These are phyloP conservation scores for Achlya flavicornis DNA, from an alignment of 2,888 invertebrate species.

Conservation along the genomic window DNA sequence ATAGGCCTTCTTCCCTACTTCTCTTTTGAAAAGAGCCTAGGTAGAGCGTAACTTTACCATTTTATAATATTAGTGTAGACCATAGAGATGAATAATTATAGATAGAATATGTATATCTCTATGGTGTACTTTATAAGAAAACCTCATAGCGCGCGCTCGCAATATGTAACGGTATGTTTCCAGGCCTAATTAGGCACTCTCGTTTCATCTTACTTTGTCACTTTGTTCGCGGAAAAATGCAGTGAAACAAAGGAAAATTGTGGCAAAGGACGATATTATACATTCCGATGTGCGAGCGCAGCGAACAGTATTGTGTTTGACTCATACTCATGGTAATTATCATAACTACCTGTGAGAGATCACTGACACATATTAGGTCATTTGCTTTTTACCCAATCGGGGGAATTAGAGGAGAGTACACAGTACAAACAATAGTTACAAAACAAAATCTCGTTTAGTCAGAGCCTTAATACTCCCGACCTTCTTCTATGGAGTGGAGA, in stretches of 20 bases:
- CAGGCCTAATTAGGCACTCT: slow-evolving; percentile 65
- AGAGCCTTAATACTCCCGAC: no score
- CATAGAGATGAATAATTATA: no score
- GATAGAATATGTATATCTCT: no score
- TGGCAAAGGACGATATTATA: slow-evolving; percentile 54
- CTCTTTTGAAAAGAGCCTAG: no score
- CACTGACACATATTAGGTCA: slow-evolving; percentile 12
- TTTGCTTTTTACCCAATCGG: slow-evolving; percentile 1
- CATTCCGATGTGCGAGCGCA: slow-evolving; percentile 12
- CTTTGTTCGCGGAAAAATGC: slow-evolving; percentile 69
- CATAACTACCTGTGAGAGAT: slow-evolving; percentile 24
- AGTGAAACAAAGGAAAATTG: slow-evolving; percentile 64
- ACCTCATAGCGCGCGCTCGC: slow-evolving; percentile 13
- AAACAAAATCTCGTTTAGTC: no score
- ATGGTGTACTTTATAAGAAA: neutral
- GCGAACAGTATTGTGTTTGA: slow-evolving; percentile 11
- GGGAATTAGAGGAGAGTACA: no score
- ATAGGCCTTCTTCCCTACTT: no score
- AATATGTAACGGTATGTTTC: slow-evolving; percentile 41
- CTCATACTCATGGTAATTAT: slow-evolving; percentile 33
- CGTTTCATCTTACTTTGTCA: slow-evolving; percentile 72
- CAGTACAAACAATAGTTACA: no score
- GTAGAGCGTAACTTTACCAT: no score
- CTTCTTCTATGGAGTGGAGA: no score
- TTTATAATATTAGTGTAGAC: no score